Evolutionary conservation across 30 jellyfish, hydroid and myxozoan species (phyloP).

Genomic region (Morbakka virulenta): DNA sequence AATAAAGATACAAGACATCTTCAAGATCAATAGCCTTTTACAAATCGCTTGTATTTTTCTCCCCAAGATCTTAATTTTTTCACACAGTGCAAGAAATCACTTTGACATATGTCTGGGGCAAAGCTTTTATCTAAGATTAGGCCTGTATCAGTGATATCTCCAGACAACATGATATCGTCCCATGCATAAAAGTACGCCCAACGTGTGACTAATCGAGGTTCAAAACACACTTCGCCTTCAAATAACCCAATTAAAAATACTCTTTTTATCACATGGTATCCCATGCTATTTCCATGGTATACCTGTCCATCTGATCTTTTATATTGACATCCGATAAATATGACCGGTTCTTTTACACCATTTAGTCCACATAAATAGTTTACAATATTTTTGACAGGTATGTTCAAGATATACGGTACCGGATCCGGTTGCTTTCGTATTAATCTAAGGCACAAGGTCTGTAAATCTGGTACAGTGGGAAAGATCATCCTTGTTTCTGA

Average conservation of each 20-base stretch:
- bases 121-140: not conserved
- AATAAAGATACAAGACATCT: too few species aligned
- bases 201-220: slow-evolving; percentile 37
- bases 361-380: not conserved
- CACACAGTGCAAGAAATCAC: not conserved
- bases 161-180: not conserved
- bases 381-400: not conserved
- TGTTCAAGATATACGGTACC: not conserved
- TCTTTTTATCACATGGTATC: slow-evolving; percentile 30
- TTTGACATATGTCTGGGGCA: not conserved
- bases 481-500: not conserved
- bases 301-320: slow-evolving; percentile 47
- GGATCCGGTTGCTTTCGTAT: not conserved
- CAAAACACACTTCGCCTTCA: slow-evolving; percentile 36
- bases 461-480: not conserved
- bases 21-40: not conserved
- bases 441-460: not conserved
- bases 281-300: slow-evolving; percentile 28
- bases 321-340: slow-evolving; percentile 37
- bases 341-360: slow-evolving; percentile 4
- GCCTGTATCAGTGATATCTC: not conserved
- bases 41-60: not conserved
- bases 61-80: not conserved
- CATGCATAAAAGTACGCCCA: slow-evolving; percentile 12
- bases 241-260: slow-evolving; percentile 30